These are phyloP conservation scores for Leptopilina myrica DNA, from an alignment of 2,888 invertebrate genomes.

Conservation along the genomic window DNA sequence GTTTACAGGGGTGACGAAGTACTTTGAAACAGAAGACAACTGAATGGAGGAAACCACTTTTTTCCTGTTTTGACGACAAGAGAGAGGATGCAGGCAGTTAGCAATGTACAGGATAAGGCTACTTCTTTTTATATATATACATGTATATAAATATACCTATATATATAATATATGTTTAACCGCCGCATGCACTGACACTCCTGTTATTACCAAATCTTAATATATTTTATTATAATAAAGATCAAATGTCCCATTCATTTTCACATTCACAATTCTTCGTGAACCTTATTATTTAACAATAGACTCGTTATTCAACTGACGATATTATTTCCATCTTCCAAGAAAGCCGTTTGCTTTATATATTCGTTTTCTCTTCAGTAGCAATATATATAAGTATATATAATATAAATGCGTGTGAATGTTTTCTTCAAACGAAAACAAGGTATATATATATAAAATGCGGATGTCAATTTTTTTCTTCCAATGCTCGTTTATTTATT, in stretches of 20 bases:
- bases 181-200: slow-evolving; percentile 11
- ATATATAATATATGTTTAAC: neutral
- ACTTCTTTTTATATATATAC: slow-evolving; percentile 25
- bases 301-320: slow-evolving; percentile 3
- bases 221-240: slow-evolving; percentile 1
- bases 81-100: slow-evolving; percentile 36
- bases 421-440: too few species aligned
- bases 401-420: too few species aligned
- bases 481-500: too few species aligned
- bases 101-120: slow-evolving; percentile 26
- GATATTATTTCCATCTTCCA: neutral
- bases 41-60: slow-evolving; percentile 27
- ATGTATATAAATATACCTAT: too few species aligned
- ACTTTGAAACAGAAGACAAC: slow-evolving; percentile 17
- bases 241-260: neutral
- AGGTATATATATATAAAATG: too few species aligned
- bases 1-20: slow-evolving; percentile 34
- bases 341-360: neutral
- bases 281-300: slow-evolving; percentile 9
- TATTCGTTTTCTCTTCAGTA: too few species aligned
- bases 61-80: slow-evolving; percentile 21
- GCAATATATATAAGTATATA: too few species aligned
- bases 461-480: too few species aligned
- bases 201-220: slow-evolving; percentile 32
- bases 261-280: slow-evolving; percentile 2